Evolutionary conservation across 2,113 vertebrate genomes (phyloP).

Genomic region (Epinephelus cyanopodus): DNA sequence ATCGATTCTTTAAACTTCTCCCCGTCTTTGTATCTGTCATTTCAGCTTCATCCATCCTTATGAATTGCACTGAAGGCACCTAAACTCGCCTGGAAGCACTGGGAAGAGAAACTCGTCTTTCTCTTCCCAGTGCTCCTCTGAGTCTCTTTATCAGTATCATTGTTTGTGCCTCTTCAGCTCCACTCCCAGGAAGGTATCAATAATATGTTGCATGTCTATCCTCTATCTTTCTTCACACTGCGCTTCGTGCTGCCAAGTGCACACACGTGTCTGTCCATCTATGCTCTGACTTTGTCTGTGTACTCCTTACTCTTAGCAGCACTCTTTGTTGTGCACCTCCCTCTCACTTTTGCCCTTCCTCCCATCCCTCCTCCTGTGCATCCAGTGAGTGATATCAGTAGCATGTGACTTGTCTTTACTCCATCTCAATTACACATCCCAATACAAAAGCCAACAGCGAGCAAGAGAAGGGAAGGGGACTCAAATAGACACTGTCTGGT

Average conservation of each 20-base stretch:
- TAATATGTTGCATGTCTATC: background rate
- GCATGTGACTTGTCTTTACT: slow-evolving; percentile 37
- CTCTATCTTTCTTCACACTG: background rate
- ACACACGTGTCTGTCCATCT: background rate
- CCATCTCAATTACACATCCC: slow-evolving; percentile 49
- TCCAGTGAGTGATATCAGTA: slow-evolving; percentile 28
- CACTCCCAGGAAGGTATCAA: slow-evolving; percentile 3
- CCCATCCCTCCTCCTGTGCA: slow-evolving; percentile 11
- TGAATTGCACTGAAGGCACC: background rate
- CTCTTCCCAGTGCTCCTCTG: background rate
- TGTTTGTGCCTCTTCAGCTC: background rate
- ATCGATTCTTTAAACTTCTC: slow-evolving; percentile 15
- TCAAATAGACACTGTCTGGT: slow-evolving; percentile 23
- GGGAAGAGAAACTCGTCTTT: background rate
- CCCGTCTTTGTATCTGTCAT: background rate
- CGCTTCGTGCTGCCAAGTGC: background rate
- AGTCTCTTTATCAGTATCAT: background rate
- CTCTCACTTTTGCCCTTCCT: slow-evolving; percentile 1
- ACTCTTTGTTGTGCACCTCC: slow-evolving; percentile 1
- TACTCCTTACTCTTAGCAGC: slow-evolving; percentile 11
- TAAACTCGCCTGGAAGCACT: too few relatives aligned
- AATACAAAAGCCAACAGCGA: slow-evolving; percentile 34
- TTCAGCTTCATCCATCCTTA: background rate
- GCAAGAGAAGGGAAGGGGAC: background rate
- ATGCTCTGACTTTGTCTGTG: slow-evolving; percentile 7